phyloP scores from a whole-genome alignment of 2,113 vertebrate genomes.

The Dipodomys ordii region DNA sequence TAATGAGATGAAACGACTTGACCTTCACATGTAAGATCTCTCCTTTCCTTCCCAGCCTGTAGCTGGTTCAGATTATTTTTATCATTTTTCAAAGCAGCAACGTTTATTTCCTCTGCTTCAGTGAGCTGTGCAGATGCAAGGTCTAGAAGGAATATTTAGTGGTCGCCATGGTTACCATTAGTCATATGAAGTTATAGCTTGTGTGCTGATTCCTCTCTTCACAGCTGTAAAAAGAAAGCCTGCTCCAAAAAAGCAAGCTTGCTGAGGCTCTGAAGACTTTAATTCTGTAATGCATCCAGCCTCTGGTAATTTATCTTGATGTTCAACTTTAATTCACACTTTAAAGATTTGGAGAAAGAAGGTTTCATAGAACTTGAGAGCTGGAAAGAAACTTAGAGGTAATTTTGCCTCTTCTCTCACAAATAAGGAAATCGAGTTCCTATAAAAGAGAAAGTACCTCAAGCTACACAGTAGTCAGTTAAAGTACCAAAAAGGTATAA shows the following conservation, averaged over 20 bases:
- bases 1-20: conserved; percentile 68
- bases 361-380: conserved; percentile 46
- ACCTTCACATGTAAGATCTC: conserved; percentile 77
- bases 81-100: conserved; percentile 86
- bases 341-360: conserved; percentile 64
- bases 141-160: conserved; percentile 85
- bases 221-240: conserved; percentile 83
- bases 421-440: conserved; percentile 43
- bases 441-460: background rate
- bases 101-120: conserved; percentile 84
- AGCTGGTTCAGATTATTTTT: conserved; percentile 83
- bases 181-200: conserved; percentile 81
- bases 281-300: conserved; percentile 43
- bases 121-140: conserved; percentile 87
- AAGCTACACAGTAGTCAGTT: background rate
- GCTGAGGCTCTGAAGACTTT: conserved; percentile 58
- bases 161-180: conserved; percentile 88
- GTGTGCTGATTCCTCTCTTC: conserved; percentile 74
- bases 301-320: conserved; percentile 73
- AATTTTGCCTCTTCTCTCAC: conserved; percentile 38
- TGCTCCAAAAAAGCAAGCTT: conserved; percentile 29
- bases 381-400: conserved; percentile 5
- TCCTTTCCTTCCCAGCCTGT: conserved; percentile 70
- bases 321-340: conserved; percentile 59
- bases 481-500: background rate